Percentiles rank a stretch among this genome's conserved stretches.
Evolutionary conservation across 2,113 vertebrate species (phyloP).

Genomic region (Hypanus sabinus): DNA sequence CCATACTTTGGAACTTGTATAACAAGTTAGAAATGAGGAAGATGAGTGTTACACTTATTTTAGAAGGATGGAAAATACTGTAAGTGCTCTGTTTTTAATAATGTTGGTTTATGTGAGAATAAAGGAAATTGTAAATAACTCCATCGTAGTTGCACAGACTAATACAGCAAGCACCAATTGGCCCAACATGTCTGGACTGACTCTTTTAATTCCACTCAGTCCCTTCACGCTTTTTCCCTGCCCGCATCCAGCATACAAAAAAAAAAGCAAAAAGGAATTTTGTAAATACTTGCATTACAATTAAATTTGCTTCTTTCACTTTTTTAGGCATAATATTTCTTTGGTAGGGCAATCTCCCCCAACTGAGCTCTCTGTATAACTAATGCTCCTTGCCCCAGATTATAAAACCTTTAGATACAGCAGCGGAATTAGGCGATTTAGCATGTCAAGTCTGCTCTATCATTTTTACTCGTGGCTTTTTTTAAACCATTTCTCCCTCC

Average conservation of each 20-base stretch:
- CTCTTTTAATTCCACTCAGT: not conserved
- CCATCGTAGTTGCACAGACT: not conserved
- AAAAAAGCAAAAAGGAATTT: no score
- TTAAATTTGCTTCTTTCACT: not conserved
- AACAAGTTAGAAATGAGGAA: not conserved
- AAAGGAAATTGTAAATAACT: not conserved
- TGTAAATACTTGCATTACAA: not conserved
- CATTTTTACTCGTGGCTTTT: no score
- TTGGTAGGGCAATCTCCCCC: not conserved
- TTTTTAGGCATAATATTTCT: not conserved
- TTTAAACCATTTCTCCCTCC: no score
- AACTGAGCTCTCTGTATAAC: not conserved
- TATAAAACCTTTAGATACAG: no score
- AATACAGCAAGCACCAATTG: not conserved
- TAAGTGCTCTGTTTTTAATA: not conserved
- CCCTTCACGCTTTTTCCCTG: not conserved
- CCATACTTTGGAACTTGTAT: not conserved
- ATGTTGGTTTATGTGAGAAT: not conserved
- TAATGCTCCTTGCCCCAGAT: not conserved
- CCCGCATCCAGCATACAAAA: no score
- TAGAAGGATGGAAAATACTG: not conserved
- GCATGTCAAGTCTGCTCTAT: no score
- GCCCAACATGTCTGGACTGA: not conserved
- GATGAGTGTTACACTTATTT: not conserved
- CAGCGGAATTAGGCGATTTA: no score